phyloP scores from a whole-genome alignment of 1,140 invertebrate species.

The Sminthurides bifidus region DNA sequence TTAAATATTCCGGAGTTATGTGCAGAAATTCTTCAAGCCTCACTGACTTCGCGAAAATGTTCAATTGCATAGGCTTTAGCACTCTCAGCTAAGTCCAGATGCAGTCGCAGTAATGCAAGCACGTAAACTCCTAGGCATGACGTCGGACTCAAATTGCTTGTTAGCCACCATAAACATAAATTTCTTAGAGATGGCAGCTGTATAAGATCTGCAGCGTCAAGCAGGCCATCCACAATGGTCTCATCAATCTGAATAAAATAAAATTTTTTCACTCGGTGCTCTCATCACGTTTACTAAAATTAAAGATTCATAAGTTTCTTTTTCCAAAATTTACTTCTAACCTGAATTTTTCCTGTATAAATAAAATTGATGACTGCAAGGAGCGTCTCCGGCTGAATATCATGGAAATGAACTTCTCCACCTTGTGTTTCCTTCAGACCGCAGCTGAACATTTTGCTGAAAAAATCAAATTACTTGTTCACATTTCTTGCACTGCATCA shows the following conservation, averaged over 20 bases:
- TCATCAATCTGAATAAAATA: conserved; percentile 39
- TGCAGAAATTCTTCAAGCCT: conserved; percentile 46
- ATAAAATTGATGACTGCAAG: conserved; percentile 44
- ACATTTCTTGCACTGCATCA: no score
- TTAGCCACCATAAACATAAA: conserved; percentile 45
- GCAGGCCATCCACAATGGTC: conserved; percentile 43
- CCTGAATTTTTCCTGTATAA: conserved; percentile 39
- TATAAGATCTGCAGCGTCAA: conserved; percentile 46
- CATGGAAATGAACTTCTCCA: conserved; percentile 42
- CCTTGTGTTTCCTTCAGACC: conserved; percentile 41
- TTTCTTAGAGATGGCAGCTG: conserved; percentile 38
- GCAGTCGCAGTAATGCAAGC: conserved; percentile 43
- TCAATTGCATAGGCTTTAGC: conserved; percentile 44
- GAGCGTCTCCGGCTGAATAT: conserved; percentile 44
- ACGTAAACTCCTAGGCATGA: conserved; percentile 45
- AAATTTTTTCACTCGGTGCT: neutral
- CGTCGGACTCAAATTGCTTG: conserved; percentile 42
- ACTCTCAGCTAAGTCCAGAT: conserved; percentile 40
- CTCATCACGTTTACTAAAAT: no score
- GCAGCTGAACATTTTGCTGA: conserved; percentile 34
- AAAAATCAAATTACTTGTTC: neutral
- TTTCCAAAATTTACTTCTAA: conserved; percentile 7
- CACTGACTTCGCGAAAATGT: conserved; percentile 43
- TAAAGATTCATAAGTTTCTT: conserved; percentile 6
- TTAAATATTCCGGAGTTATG: conserved; percentile 41